These are phyloP conservation scores for Rhagophthalmus giganteus DNA, from an alignment of 2,888 invertebrate genomes.

Conservation along the genomic window DNA sequence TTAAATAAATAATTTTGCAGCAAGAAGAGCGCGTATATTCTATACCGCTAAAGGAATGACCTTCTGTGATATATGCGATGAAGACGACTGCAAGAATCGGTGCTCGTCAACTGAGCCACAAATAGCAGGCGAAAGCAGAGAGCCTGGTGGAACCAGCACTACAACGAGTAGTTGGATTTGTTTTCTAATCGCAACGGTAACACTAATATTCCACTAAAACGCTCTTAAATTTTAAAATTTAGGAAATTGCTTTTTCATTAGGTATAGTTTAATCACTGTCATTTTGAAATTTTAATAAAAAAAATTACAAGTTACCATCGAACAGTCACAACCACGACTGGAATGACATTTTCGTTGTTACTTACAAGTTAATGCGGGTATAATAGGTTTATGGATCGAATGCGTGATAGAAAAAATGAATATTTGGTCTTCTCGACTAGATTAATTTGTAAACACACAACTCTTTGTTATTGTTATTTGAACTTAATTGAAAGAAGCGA, in stretches of 20 bases:
- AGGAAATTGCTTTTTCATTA: background rate
- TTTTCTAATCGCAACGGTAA: slow-evolving; percentile 4
- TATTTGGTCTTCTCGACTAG: too few species aligned
- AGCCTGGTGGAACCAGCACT: slow-evolving; percentile 8
- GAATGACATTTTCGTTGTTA: too few species aligned
- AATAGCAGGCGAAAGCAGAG: slow-evolving; percentile 28
- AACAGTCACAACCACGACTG: too few species aligned
- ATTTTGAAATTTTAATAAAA: slow-evolving; percentile 5
- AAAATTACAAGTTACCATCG: too few species aligned
- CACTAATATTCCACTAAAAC: background rate
- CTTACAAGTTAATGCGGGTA: too few species aligned
- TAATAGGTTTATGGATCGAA: too few species aligned
- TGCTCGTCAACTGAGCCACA: slow-evolving; percentile 52
- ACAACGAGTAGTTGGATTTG: slow-evolving; percentile 3
- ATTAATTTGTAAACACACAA: too few species aligned
- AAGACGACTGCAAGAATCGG: slow-evolving; percentile 61
- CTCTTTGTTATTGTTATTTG: too few species aligned
- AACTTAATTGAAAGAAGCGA: too few species aligned
- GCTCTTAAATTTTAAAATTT: background rate
- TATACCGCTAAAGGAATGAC: slow-evolving; percentile 72
- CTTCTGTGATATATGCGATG: slow-evolving; percentile 83
- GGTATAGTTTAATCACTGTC: background rate
- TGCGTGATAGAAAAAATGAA: too few species aligned
- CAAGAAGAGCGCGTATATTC: slow-evolving; percentile 80
- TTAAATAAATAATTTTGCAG: too few species aligned